Conservation (phyloP, 2,888 invertebrate genomes). For the Tineola bisselliella region DNA sequence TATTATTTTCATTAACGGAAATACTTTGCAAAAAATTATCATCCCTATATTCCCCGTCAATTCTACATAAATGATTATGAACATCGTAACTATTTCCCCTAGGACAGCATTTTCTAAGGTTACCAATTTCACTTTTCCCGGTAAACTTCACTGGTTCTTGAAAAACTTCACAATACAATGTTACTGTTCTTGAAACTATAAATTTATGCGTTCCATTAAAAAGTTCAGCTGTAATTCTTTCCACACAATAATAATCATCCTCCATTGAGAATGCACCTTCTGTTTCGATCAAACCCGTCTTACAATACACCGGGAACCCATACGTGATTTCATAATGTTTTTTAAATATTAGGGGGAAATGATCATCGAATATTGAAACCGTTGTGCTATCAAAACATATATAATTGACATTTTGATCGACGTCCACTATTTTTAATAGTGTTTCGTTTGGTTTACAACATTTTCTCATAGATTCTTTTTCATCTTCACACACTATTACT, state of each 20-base stretch:
- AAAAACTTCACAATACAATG: not conserved
- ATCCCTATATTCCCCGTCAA: not conserved
- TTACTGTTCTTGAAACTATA: not conserved
- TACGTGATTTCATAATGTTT: constrained; percentile 29
- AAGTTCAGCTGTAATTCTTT: constrained; percentile 40
- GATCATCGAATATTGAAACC: not conserved
- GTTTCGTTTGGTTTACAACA: constrained; percentile 43
- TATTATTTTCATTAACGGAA: constrained; percentile 21
- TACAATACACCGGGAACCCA: constrained; percentile 39
- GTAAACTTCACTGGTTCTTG: not conserved
- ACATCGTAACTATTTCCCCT: constrained; percentile 42
- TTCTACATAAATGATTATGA: constrained; percentile 37
- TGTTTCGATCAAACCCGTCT: constrained; percentile 25
- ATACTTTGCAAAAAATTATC: constrained; percentile 16
- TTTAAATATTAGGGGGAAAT: constrained; percentile 31
- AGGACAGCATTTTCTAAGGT: constrained; percentile 45
- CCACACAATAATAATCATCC: constrained; percentile 26
- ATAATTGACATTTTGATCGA: constrained; percentile 23
- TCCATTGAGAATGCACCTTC: constrained; percentile 20
- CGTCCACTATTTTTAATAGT: constrained; percentile 36
- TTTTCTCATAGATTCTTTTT: constrained; percentile 28
- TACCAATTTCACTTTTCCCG: not conserved
- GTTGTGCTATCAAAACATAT: constrained; percentile 26
- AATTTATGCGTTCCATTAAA: constrained; percentile 25
- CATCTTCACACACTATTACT: not conserved